Conservation (phyloP, 2,113 vertebrate genomes). For the Rhadina sibilatrix region DNA sequence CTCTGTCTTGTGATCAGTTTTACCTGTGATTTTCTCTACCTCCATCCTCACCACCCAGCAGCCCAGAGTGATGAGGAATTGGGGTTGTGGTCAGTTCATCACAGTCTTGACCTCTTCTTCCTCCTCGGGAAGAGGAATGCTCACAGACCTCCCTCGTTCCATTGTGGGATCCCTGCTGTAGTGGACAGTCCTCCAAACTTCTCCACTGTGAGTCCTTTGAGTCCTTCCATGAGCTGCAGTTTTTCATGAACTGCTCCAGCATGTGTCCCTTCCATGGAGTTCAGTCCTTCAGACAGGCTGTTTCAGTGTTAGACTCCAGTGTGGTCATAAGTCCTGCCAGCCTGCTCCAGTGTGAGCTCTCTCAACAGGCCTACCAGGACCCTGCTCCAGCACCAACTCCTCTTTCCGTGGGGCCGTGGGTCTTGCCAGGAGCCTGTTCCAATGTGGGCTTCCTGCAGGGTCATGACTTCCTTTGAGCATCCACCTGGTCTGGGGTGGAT, state of each 20-base stretch:
- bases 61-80: background rate
- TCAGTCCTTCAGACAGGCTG: background rate
- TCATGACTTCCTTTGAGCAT: background rate
- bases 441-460: accelerated
- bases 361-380: background rate
- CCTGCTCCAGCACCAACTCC: background rate
- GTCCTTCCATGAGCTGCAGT: background rate
- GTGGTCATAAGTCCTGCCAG: background rate
- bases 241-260: background rate
- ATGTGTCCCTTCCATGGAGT: background rate
- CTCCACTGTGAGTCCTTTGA: background rate
- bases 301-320: accelerated
- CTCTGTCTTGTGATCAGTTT: background rate
- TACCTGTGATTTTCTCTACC: background rate
- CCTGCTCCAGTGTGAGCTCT: background rate
- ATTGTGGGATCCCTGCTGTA: background rate
- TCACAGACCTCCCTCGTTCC: background rate
- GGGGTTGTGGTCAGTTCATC: background rate
- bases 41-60: background rate
- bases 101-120: background rate
- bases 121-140: background rate
- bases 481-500: background rate
- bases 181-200: background rate
- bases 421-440: background rate
- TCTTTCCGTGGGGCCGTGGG: background rate